Percentiles rank a stretch among this genome's conserved stretches.
Evolutionary conservation across 1,140 invertebrate genomes (phyloP).

Genomic region (Euschistus heros): DNA sequence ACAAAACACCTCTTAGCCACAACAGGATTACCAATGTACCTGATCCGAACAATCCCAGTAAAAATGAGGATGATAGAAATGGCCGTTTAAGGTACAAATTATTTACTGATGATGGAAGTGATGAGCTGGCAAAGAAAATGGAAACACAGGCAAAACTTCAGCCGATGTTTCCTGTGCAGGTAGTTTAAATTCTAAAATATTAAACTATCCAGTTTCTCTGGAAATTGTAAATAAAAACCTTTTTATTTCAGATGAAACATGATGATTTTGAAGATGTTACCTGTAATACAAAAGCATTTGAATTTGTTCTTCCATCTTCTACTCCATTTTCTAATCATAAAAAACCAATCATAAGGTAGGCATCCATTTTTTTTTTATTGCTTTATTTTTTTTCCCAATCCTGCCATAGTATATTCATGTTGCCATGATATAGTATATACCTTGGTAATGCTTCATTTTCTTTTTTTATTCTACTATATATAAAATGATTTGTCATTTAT

Average conservation of each 20-base stretch:
- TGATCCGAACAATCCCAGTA: not conserved
- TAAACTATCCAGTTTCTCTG: not conserved
- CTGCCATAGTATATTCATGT: too few species aligned
- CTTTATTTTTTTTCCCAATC: too few species aligned
- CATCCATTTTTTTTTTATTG: too few species aligned
- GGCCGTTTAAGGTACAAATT: not conserved
- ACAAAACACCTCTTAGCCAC: not conserved
- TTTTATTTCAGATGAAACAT: constrained; percentile 13
- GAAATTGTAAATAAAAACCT: not conserved
- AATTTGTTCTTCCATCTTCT: constrained; percentile 29
- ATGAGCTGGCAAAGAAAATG: not conserved
- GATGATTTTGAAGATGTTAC: constrained; percentile 26
- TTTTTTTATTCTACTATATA: too few species aligned
- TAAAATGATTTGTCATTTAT: too few species aligned
- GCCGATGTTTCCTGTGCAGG: not conserved
- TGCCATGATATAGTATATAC: too few species aligned
- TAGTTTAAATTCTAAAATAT: not conserved
- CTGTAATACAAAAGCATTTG: constrained; percentile 30
- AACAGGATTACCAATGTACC: not conserved
- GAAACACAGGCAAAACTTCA: not conserved
- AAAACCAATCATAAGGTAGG: too few species aligned
- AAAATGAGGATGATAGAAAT: not conserved
- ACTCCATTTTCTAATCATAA: constrained; percentile 23
- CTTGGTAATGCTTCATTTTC: too few species aligned
- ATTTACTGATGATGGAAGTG: not conserved